phyloP scores from a whole-genome alignment of 2,797 vertebrate genomes.

The Hozukius guyotensis region DNA sequence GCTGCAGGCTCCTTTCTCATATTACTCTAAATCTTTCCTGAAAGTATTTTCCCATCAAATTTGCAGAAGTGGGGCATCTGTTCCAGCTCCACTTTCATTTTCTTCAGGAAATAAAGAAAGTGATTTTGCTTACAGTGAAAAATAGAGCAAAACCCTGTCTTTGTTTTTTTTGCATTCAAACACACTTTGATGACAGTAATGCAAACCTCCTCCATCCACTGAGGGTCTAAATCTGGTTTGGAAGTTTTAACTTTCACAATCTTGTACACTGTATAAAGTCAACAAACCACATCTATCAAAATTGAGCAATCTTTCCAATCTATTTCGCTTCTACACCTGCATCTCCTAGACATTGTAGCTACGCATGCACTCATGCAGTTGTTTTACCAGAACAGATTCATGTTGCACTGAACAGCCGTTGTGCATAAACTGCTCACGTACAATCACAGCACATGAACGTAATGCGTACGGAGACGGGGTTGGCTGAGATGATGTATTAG shows the following conservation, averaged over 20 bases:
- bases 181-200: neutral
- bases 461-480: neutral
- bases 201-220: neutral
- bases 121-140: neutral
- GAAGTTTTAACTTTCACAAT: neutral
- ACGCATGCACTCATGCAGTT: neutral
- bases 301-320: neutral
- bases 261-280: neutral
- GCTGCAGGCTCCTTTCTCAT: neutral
- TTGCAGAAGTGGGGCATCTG: neutral
- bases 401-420: neutral
- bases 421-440: neutral
- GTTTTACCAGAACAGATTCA: neutral
- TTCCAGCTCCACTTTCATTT: neutral
- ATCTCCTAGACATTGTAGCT: neutral
- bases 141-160: neutral
- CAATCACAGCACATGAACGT: neutral
- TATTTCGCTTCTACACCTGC: neutral
- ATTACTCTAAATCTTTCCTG: neutral
- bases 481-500: constrained; percentile 16
- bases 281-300: neutral
- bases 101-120: neutral
- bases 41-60: neutral
- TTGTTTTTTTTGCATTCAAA: neutral
- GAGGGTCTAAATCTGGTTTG: neutral